phyloP scores from a whole-genome alignment of 2,113 vertebrate species.

The Jacana jacana region DNA sequence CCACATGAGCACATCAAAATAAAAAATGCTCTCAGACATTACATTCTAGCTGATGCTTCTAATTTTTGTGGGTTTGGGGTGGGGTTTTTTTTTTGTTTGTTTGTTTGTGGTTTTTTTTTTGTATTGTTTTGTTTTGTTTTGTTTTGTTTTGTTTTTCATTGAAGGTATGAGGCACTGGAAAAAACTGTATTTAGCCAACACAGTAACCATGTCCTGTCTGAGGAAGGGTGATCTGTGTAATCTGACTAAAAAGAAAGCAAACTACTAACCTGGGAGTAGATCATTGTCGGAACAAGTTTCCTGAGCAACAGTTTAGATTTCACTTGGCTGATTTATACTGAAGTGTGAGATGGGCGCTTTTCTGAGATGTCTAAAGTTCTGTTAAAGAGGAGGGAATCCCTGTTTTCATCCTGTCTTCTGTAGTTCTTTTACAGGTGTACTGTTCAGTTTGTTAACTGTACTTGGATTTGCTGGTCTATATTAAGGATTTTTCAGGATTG shows the following conservation, averaged over 20 bases:
- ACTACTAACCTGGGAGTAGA: background rate
- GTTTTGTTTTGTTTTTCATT: background rate
- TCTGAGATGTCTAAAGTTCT: background rate
- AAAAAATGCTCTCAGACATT: background rate
- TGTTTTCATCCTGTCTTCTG: background rate
- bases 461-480: background rate
- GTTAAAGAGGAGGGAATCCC: background rate
- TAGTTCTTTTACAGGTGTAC: background rate
- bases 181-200: background rate
- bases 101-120: too few relatives aligned
- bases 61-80: fast-evolving
- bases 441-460: background rate
- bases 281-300: background rate
- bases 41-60: background rate
- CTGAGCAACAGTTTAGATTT: background rate
- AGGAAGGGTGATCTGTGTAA: background rate
- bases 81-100: too few relatives aligned
- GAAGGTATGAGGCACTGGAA: background rate
- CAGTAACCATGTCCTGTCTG: background rate
- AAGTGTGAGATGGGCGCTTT: background rate
- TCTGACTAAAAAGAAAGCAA: background rate
- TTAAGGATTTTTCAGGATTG: background rate
- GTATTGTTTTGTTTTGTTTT: too few relatives aligned
- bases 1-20: background rate
- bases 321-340: background rate